Percentiles rank a stretch among this genome's conserved stretches.
Conservation (phyloP, 2,888 invertebrate species). For the Xanthorhoe designata region DNA sequence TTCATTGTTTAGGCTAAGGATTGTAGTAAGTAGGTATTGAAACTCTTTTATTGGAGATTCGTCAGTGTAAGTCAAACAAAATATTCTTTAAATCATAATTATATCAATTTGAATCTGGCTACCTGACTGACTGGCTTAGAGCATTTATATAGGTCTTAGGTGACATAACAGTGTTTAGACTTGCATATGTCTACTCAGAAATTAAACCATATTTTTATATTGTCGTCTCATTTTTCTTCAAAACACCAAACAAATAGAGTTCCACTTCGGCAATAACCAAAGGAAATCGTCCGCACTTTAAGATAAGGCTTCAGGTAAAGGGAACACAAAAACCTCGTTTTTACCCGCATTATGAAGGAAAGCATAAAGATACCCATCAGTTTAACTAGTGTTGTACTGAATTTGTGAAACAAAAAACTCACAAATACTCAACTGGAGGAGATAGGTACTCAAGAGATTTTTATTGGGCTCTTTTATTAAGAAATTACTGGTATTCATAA, state of each 20-base stretch:
- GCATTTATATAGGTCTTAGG: too few relatives aligned
- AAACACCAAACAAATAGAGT: conserved; percentile 38
- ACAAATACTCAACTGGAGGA: not conserved
- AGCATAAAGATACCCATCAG: conserved; percentile 24
- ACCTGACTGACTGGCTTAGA: too few relatives aligned
- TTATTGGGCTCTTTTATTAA: not conserved
- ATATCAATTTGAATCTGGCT: too few relatives aligned
- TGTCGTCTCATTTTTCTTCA: not conserved
- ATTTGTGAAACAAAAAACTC: conserved; percentile 2
- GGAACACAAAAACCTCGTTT: conserved; percentile 47
- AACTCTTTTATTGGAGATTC: too few relatives aligned
- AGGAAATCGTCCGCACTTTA: conserved; percentile 45
- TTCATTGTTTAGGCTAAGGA: too few relatives aligned
- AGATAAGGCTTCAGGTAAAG: conserved; percentile 53
- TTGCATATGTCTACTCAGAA: too few relatives aligned
- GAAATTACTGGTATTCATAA: not conserved
- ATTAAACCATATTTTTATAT: not conserved
- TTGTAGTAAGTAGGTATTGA: too few relatives aligned
- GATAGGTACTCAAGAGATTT: not conserved
- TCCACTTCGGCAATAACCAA: conserved; percentile 40
- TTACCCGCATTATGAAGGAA: conserved; percentile 48
- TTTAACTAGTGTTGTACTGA: conserved; percentile 18
- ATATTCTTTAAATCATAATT: too few relatives aligned
- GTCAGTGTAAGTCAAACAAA: too few relatives aligned
- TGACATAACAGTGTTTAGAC: too few relatives aligned